Evolutionary conservation across 1,140 invertebrate genomes (phyloP).

Genomic region (Macrobrachium nipponense): DNA sequence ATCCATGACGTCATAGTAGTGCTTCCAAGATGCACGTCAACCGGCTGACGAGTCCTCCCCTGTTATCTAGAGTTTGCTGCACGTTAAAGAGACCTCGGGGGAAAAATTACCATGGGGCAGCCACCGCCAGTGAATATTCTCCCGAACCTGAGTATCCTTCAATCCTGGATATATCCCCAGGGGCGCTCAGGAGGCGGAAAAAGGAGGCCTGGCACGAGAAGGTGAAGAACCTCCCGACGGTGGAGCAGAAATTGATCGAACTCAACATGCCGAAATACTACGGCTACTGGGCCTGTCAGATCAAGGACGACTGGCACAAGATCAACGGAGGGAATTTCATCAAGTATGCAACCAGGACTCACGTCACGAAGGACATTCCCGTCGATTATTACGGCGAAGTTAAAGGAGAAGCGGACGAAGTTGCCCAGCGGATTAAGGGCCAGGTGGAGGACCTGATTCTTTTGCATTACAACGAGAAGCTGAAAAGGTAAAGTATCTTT

Average conservation of each 20-base stretch:
- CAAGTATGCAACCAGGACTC: constrained; percentile 45
- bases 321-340: neutral
- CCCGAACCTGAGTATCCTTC: constrained; percentile 25
- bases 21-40: neutral
- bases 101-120: neutral
- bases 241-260: constrained; percentile 53
- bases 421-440: neutral
- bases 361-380: constrained; percentile 23
- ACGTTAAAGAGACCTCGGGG: neutral
- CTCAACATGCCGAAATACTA: constrained; percentile 53
- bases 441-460: constrained; percentile 30
- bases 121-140: constrained; percentile 21
- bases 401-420: neutral
- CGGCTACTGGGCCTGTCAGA: constrained; percentile 35
- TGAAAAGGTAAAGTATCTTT: constrained; percentile 21
- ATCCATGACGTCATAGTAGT: too few species aligned
- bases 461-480: neutral
- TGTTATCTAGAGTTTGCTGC: neutral
- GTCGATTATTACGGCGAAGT: constrained; percentile 23
- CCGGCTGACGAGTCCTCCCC: neutral
- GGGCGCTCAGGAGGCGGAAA: neutral
- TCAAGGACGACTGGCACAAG: neutral
- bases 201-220: constrained; percentile 34
- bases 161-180: neutral
- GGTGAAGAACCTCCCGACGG: constrained; percentile 32